Evolutionary conservation across 2,113 vertebrate species (phyloP).

Genomic region (Blennius ocellaris): DNA sequence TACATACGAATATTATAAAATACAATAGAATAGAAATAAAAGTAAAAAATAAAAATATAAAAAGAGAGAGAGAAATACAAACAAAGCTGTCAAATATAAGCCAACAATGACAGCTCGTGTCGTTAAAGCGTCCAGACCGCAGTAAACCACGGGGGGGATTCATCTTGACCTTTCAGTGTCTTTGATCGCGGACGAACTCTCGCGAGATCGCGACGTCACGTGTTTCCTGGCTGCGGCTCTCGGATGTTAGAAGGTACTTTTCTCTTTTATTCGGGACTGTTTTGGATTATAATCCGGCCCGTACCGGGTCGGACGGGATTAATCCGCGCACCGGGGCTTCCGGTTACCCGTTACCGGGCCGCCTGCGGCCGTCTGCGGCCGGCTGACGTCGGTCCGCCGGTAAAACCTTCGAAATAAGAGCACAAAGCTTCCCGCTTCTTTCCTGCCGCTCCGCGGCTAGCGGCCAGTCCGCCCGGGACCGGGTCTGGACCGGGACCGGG

Average conservation of each 20-base stretch:
- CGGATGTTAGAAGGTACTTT: slow-evolving; percentile 78
- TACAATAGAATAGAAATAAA: no score
- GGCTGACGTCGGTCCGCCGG: slow-evolving; percentile 59
- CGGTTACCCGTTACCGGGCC: neutral
- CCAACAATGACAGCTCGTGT: no score
- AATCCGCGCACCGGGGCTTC: neutral
- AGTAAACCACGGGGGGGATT: no score
- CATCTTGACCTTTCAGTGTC: slow-evolving; percentile 21
- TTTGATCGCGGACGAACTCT: slow-evolving; percentile 16
- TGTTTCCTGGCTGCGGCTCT: slow-evolving; percentile 67
- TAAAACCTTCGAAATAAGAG: slow-evolving; percentile 82
- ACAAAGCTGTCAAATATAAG: no score
- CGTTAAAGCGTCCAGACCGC: no score
- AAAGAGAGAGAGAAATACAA: no score
- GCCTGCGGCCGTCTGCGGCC: slow-evolving; percentile 18
- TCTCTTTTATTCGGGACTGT: slow-evolving; percentile 65
- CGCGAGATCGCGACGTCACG: slow-evolving; percentile 66
- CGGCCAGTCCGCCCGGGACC: rapidly evolving
- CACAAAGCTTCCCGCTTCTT: slow-evolving; percentile 75
- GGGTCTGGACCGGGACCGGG: rapidly evolving
- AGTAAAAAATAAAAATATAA: no score
- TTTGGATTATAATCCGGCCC: neutral
- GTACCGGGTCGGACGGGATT: rapidly evolving
- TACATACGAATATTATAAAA: no score
- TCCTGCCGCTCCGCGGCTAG: neutral